phyloP scores from a whole-genome alignment of 2,797 vertebrate species.

The Rhinichthys osculus region DNA sequence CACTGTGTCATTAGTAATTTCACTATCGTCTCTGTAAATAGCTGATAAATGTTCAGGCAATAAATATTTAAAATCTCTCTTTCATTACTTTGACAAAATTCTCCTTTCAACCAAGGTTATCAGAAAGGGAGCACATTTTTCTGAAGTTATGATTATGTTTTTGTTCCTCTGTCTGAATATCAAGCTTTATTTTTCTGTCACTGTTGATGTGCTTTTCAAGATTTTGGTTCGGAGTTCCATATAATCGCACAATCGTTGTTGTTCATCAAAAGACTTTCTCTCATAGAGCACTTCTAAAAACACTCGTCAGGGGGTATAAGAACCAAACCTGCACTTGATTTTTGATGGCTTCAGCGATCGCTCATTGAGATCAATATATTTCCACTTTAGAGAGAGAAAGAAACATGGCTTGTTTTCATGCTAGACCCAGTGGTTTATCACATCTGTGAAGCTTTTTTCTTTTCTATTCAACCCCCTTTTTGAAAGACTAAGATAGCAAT shows the following conservation, averaged over 20 bases:
- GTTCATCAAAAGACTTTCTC: constrained; percentile 58
- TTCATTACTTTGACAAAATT: constrained; percentile 17
- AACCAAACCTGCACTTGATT: constrained; percentile 52
- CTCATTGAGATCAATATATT: constrained; percentile 62
- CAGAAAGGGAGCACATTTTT: constrained; percentile 28
- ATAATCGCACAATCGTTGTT: constrained; percentile 55
- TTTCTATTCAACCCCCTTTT: background rate
- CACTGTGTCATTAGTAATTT: background rate
- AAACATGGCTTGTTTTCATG: constrained; percentile 46
- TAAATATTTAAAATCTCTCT: constrained; percentile 2
- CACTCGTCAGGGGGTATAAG: constrained; percentile 45
- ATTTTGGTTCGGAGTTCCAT: background rate
- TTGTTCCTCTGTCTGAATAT: constrained; percentile 15
- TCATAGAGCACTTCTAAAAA: constrained; percentile 47
- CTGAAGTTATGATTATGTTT: constrained; percentile 23
- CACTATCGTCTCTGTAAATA: background rate
- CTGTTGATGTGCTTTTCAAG: constrained; percentile 2
- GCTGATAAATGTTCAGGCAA: background rate
- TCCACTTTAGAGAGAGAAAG: constrained; percentile 32
- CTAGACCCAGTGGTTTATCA: constrained; percentile 32
- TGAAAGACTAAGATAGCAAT: constrained; percentile 9
- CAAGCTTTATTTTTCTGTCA: constrained; percentile 8
- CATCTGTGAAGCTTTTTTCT: constrained; percentile 2
- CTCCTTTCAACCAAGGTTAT: constrained; percentile 8
- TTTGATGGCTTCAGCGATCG: constrained; percentile 56